Percentiles rank a stretch among this genome's conserved stretches.
Conservation (phyloP, 2,888 invertebrate genomes). For the Smittia sp. region DNA sequence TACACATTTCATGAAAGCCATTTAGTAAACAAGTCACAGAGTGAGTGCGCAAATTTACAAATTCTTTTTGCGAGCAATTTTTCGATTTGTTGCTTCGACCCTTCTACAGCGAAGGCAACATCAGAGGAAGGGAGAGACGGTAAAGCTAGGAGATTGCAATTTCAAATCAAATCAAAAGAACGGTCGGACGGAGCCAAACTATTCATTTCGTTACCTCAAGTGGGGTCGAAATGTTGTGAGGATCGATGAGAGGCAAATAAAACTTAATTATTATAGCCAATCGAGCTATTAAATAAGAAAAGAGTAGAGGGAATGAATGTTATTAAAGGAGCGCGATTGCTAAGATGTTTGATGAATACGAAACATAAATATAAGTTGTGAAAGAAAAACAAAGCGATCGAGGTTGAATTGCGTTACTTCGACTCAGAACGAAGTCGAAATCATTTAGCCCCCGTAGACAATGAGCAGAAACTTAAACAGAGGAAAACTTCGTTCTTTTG, state of each 20-base stretch:
- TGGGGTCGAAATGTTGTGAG: neutral
- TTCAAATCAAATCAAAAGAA: neutral
- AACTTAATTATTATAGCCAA: conserved; percentile 6
- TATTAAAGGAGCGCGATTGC: conserved; percentile 1
- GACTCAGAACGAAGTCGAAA: too few relatives aligned
- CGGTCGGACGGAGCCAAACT: neutral
- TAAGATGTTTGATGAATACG: neutral
- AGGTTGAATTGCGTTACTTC: too few relatives aligned
- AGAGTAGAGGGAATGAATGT: neutral
- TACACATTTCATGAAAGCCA: conserved; percentile 16
- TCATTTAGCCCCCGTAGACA: too few relatives aligned
- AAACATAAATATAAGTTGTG: neutral
- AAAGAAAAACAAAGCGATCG: too few relatives aligned
- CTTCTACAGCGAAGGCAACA: too few relatives aligned
- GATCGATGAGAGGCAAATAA: conserved; percentile 2
- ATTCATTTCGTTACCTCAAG: neutral
- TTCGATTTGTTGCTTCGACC: too few relatives aligned
- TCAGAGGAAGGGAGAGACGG: too few relatives aligned
- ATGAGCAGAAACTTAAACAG: too few relatives aligned
- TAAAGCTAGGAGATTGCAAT: too few relatives aligned
- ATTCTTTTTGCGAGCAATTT: neutral
- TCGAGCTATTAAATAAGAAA: neutral
- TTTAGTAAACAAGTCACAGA: conserved; percentile 17
- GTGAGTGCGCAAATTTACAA: conserved; percentile 23
- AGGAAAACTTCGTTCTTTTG: too few relatives aligned